Conservation (phyloP, 2,888 invertebrate genomes). For the Chalcosyrphus nemorum region DNA sequence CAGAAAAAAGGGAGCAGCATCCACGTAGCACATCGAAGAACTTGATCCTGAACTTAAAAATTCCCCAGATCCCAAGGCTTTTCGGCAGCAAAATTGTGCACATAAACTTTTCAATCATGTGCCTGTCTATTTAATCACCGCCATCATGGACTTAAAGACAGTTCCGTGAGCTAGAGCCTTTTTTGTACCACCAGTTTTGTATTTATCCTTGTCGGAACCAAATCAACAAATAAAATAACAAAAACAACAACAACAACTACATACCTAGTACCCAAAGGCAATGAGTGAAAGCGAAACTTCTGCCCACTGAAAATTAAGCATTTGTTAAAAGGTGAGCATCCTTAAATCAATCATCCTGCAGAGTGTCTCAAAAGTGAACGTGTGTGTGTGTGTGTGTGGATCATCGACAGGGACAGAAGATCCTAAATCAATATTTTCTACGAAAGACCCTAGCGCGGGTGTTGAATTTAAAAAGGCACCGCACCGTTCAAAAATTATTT, state of each 20-base stretch:
- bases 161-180: background rate
- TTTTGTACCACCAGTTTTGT: background rate
- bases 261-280: conserved; percentile 9
- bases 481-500: conserved; percentile 32
- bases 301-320: conserved; percentile 39
- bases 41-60: conserved; percentile 27
- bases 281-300: conserved; percentile 7
- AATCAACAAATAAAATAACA: no score
- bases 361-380: conserved; percentile 18
- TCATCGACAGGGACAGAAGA: conserved; percentile 11
- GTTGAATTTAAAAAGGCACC: conserved; percentile 19
- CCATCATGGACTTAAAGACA: conserved; percentile 33
- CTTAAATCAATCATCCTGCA: conserved; percentile 60
- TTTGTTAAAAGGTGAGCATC: conserved; percentile 51
- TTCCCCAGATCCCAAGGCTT: conserved; percentile 44
- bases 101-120: conserved; percentile 67
- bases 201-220: conserved; percentile 30
- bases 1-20: conserved; percentile 18
- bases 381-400: no score
- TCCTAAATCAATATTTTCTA: conserved; percentile 46
- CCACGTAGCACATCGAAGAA: background rate
- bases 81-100: conserved; percentile 54
- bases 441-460: background rate
- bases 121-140: conserved; percentile 60
- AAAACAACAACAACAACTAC: background rate